A percentile compares a stretch with the other conserved stretches of the same genome.
These are phyloP conservation scores for Paraescarpia echinospica DNA, from an alignment of 1,140 invertebrate genomes.

Conservation along the genomic window DNA sequence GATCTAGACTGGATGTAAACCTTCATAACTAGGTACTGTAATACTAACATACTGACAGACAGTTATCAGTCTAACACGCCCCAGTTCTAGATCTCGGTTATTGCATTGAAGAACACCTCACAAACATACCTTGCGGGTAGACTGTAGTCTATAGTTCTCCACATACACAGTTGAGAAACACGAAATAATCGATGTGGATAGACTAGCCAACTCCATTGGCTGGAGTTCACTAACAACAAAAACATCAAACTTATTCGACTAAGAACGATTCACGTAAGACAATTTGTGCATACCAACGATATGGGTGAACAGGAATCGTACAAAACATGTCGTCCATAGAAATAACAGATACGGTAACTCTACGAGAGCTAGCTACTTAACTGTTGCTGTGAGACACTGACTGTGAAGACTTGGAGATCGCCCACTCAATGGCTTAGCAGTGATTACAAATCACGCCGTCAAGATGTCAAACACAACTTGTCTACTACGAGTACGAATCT, in stretches of 20 bases:
- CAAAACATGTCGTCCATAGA: not conserved
- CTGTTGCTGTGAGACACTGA: not conserved
- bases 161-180: too few relatives aligned
- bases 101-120: not conserved
- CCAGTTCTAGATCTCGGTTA: not conserved
- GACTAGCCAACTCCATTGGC: too few relatives aligned
- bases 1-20: not conserved
- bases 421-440: not conserved
- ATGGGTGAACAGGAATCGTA: not conserved
- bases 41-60: not conserved
- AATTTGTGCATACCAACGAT: not conserved
- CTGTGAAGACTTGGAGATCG: not conserved
- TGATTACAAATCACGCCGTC: not conserved
- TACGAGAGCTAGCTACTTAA: not conserved
- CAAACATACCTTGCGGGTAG: not conserved
- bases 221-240: not conserved
- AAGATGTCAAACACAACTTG: not conserved
- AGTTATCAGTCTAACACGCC: not conserved
- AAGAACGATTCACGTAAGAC: not conserved
- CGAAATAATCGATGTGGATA: too few relatives aligned
- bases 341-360: not conserved
- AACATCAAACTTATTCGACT: not conserved
- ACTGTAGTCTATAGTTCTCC: not conserved
- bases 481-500: not conserved
- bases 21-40: not conserved